phyloP scores from a whole-genome alignment of 2,113 vertebrate species.

The Sylvietta virens region DNA sequence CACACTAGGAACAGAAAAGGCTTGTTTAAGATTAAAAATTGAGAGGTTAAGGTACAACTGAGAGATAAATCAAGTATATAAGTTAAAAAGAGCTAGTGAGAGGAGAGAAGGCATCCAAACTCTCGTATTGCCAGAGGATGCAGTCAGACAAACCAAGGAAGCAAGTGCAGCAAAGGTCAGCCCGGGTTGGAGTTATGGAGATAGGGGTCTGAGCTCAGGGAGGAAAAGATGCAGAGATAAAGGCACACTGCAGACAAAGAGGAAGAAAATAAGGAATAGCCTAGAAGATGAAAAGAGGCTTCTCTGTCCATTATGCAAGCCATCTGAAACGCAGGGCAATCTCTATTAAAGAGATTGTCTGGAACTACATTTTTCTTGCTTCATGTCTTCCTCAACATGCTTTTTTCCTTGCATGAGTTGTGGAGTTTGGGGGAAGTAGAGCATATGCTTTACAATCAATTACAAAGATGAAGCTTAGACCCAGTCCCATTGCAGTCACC shows the following conservation, averaged over 20 bases:
- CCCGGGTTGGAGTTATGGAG: neutral
- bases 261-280: neutral
- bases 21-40: neutral
- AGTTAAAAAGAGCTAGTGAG: neutral
- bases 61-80: neutral
- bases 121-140: neutral
- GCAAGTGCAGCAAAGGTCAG: neutral
- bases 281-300: neutral
- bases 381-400: neutral
- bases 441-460: neutral
- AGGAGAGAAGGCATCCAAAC: neutral
- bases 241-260: neutral
- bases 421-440: neutral
- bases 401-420: neutral
- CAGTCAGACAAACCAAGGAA: neutral
- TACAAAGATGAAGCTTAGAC: neutral
- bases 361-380: neutral
- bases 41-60: neutral
- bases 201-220: neutral
- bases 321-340: neutral
- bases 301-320: neutral
- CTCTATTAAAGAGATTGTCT: neutral
- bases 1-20: neutral
- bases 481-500: neutral
- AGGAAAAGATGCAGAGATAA: neutral